Evolutionary conservation across 1,140 invertebrate genomes (phyloP).

Genomic region (Gryon sp.): DNA sequence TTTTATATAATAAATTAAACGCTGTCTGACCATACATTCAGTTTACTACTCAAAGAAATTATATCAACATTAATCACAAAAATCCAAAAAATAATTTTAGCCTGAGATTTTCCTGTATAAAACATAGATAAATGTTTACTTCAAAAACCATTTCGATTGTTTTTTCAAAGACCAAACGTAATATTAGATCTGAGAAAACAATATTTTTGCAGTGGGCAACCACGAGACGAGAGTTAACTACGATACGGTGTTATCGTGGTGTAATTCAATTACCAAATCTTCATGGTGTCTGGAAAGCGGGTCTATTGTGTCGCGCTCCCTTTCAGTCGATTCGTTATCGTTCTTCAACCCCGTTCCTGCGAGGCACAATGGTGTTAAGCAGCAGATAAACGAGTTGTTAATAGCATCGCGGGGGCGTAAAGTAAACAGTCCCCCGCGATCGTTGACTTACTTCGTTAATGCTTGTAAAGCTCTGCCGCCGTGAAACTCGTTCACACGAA

Average conservation of each 20-base stretch:
- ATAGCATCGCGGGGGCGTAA: conserved; percentile 30
- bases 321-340: conserved; percentile 73
- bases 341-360: conserved; percentile 35
- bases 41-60: too few species aligned
- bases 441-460: conserved; percentile 41
- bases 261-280: conserved; percentile 78
- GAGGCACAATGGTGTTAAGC: conserved; percentile 75
- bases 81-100: too few species aligned
- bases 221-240: conserved; percentile 33
- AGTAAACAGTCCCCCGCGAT: conserved; percentile 31
- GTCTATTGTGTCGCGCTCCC: conserved; percentile 71
- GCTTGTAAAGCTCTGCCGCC: conserved; percentile 41
- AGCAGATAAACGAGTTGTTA: conserved; percentile 61
- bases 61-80: too few species aligned
- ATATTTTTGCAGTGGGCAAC: conserved; percentile 61
- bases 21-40: too few species aligned
- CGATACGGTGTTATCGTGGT: conserved; percentile 74
- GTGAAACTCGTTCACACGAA: conserved; percentile 48
- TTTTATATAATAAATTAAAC: too few species aligned
- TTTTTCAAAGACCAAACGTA: conserved; percentile 6
- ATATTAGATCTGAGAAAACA: conserved; percentile 42
- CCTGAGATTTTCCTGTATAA: too few species aligned
- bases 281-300: conserved; percentile 71
- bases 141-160: conserved; percentile 9
- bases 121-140: too few species aligned